Conservation (phyloP, 30 jellyfish, hydroid and myxozoan genomes). For the Aurelia aurita complex sp. Pacific region DNA sequence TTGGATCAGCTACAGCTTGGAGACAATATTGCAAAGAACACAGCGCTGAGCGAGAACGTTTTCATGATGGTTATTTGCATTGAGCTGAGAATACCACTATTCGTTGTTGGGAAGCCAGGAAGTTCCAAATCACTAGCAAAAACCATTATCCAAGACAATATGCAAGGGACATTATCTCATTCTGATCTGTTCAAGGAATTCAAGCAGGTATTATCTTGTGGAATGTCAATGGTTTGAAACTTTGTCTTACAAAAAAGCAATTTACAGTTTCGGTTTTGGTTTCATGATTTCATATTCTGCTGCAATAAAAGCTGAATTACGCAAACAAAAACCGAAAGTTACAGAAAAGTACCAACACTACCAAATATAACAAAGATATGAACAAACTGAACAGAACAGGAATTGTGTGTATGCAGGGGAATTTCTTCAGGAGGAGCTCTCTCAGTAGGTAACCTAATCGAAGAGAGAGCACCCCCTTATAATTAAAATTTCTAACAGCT, state of each 20-base stretch:
- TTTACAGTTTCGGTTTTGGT: background rate
- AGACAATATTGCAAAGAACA: constrained; percentile 77
- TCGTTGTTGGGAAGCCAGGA: constrained; percentile 88
- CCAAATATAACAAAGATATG: too few species aligned
- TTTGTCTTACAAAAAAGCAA: background rate
- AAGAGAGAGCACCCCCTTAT: too few species aligned
- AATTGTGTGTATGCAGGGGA: too few species aligned
- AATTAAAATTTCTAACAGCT: too few species aligned
- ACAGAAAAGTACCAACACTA: too few species aligned
- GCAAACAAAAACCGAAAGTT: too few species aligned
- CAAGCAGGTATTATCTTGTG: constrained; percentile 61
- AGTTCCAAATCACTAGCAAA: constrained; percentile 84
- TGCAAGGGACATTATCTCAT: constrained; percentile 80
- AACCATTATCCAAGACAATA: constrained; percentile 74
- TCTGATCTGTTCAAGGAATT: constrained; percentile 69
- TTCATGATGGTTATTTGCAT: constrained; percentile 90
- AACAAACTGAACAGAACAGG: too few species aligned
- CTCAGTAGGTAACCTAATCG: too few species aligned
- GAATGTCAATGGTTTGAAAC: background rate
- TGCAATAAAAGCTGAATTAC: background rate
- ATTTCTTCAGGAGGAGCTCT: too few species aligned
- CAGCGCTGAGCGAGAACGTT: constrained; percentile 77
- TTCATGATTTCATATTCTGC: background rate
- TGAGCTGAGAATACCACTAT: constrained; percentile 81
- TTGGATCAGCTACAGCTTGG: constrained; percentile 74